These are phyloP conservation scores for Anoplopoma fimbria DNA, from an alignment of 2,113 vertebrate genomes.

Conservation along the genomic window DNA sequence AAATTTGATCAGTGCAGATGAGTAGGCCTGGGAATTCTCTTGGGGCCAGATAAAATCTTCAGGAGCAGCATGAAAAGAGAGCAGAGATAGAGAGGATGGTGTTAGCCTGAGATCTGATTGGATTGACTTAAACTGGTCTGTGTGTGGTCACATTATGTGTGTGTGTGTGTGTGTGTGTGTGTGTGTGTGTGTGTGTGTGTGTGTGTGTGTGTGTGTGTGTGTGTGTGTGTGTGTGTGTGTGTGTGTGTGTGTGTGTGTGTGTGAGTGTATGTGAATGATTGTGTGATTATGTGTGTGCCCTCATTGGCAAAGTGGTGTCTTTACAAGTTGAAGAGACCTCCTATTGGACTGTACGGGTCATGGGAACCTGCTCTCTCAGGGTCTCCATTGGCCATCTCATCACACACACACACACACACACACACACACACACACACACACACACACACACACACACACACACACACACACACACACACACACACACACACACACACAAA, in stretches of 20 bases:
- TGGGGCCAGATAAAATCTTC: constrained; percentile 54
- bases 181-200: constrained; percentile 52
- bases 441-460: constrained; percentile 26
- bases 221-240: constrained; percentile 19
- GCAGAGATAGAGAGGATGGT: constrained; percentile 40
- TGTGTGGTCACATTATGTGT: constrained; percentile 54
- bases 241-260: constrained; percentile 13
- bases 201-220: constrained; percentile 52
- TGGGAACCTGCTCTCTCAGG: constrained; percentile 76
- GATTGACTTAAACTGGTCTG: constrained; percentile 45
- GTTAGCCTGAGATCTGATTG: constrained; percentile 62
- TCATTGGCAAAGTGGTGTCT: constrained; percentile 55
- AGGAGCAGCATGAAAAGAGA: constrained; percentile 51
- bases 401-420: constrained; percentile 28
- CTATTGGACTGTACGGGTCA: constrained; percentile 69
- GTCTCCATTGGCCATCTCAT: constrained; percentile 69
- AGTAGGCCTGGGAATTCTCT: constrained; percentile 65
- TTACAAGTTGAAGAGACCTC: constrained; percentile 67
- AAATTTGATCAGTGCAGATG: constrained; percentile 15
- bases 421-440: constrained; percentile 6
- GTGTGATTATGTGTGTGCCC: constrained; percentile 33
- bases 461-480: not conserved
- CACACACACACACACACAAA: constrained; percentile 35
- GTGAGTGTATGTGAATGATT: constrained; percentile 14
- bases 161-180: constrained; percentile 16